These are phyloP conservation scores for Acanthochromis polyacanthus DNA, from an alignment of 2,113 vertebrate genomes.

Conservation along the genomic window DNA sequence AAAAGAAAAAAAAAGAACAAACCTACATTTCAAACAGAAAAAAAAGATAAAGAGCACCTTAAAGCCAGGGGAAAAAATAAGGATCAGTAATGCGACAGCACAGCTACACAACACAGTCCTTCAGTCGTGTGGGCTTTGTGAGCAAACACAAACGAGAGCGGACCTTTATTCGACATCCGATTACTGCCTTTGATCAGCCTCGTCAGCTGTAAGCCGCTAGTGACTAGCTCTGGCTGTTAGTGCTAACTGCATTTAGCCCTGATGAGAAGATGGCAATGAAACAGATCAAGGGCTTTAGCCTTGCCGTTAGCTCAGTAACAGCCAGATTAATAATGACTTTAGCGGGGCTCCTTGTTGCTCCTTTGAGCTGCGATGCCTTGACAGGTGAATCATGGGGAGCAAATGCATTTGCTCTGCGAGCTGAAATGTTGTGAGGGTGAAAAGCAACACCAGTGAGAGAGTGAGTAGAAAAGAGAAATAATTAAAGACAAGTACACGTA, in stretches of 20 bases:
- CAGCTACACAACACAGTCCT: background rate
- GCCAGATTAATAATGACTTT: slow-evolving; percentile 60
- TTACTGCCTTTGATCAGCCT: slow-evolving; percentile 65
- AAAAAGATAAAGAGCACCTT: background rate
- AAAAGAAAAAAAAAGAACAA: slow-evolving; percentile 1
- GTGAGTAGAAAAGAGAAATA: background rate
- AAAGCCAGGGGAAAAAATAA: background rate
- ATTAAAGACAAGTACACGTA: background rate
- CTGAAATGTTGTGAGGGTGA: slow-evolving; percentile 22
- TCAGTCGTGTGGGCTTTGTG: background rate
- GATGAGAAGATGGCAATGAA: slow-evolving; percentile 72
- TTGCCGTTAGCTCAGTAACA: slow-evolving; percentile 48
- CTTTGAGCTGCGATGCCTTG: slow-evolving; percentile 46
- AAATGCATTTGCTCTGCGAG: slow-evolving; percentile 37
- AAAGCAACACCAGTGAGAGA: background rate
- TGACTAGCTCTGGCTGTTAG: slow-evolving; percentile 59
- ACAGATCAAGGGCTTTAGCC: slow-evolving; percentile 70
- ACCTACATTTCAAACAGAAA: background rate
- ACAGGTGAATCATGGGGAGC: slow-evolving; percentile 22
- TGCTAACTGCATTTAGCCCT: slow-evolving; percentile 64
- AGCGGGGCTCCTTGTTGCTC: slow-evolving; percentile 36
- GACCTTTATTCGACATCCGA: slow-evolving; percentile 48
- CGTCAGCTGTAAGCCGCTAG: slow-evolving; percentile 50
- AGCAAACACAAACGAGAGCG: slow-evolving; percentile 39
- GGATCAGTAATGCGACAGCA: background rate